These are phyloP conservation scores for Ondatra zibethicus DNA, from an alignment of 2,113 vertebrate species.

Conservation along the genomic window DNA sequence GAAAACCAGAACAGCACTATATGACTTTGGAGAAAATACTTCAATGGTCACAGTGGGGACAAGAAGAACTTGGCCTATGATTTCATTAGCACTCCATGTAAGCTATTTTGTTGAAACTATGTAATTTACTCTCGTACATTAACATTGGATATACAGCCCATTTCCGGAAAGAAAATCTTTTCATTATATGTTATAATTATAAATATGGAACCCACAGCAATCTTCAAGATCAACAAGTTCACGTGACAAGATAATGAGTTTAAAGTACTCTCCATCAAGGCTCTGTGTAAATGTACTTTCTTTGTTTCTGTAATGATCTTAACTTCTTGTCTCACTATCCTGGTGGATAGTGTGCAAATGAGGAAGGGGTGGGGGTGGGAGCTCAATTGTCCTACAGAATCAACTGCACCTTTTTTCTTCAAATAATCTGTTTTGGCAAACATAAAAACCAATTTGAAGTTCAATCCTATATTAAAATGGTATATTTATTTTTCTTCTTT, in stretches of 20 bases:
- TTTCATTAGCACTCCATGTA: not conserved
- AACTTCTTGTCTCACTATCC: not conserved
- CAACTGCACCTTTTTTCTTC: not conserved
- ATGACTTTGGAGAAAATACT: not conserved
- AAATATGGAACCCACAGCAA: not conserved
- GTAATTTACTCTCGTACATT: not conserved
- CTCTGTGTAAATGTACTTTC: not conserved
- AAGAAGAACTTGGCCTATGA: not conserved
- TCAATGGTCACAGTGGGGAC: not conserved
- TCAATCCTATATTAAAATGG: not conserved
- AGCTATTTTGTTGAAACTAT: not conserved
- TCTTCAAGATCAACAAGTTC: not conserved
- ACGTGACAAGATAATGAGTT: not conserved
- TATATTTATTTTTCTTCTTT: constrained; percentile 22
- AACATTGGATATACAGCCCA: not conserved
- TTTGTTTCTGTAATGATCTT: not conserved
- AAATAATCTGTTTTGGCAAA: not conserved
- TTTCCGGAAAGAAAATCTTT: not conserved
- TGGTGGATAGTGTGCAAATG: not conserved
- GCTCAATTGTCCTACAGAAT: not conserved
- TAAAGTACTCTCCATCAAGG: not conserved
- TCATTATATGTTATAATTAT: not conserved
- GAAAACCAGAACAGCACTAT: not conserved
- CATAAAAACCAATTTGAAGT: not conserved
- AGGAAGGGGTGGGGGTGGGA: not conserved